phyloP scores from a whole-genome alignment of 2,797 vertebrate genomes.

The Galagoides demidoff region DNA sequence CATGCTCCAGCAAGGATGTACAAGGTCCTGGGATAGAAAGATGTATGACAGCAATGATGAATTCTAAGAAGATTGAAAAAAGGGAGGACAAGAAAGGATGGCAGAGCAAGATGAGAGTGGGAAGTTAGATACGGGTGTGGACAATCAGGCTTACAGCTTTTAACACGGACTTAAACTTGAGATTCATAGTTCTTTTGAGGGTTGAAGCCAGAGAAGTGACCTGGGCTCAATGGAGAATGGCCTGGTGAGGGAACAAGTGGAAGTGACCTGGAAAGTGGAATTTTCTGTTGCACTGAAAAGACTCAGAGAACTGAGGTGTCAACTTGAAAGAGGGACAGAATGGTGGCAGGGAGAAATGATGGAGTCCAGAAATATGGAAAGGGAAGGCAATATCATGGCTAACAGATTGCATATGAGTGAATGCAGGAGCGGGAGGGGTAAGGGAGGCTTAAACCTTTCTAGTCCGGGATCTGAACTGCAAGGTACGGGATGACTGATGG shows the following conservation, averaged over 20 bases:
- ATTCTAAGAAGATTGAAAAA: not conserved
- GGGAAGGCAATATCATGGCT: not conserved
- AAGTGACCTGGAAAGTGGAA: not conserved
- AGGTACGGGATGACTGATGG: not conserved
- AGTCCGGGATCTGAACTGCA: not conserved
- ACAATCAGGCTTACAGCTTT: not conserved
- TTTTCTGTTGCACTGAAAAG: not conserved
- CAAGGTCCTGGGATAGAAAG: not conserved
- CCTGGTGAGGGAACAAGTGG: not conserved
- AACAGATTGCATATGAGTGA: not conserved
- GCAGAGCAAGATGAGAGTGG: not conserved
- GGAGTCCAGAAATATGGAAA: not conserved
- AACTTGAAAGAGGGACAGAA: not conserved
- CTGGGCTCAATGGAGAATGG: not conserved
- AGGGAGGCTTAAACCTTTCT: not conserved
- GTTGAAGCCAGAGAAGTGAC: not conserved
- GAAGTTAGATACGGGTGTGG: not conserved
- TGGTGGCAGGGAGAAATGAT: not conserved
- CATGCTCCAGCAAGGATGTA: not conserved
- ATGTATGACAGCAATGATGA: too few relatives aligned
- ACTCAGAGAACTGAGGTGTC: not conserved
- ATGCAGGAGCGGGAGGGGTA: rapidly evolving
- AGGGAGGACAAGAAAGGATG: not conserved
- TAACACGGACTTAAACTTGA: not conserved
- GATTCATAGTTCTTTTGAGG: not conserved